Evolutionary conservation across 2,113 vertebrate species (phyloP).

Genomic region (Anhinga rufa): DNA sequence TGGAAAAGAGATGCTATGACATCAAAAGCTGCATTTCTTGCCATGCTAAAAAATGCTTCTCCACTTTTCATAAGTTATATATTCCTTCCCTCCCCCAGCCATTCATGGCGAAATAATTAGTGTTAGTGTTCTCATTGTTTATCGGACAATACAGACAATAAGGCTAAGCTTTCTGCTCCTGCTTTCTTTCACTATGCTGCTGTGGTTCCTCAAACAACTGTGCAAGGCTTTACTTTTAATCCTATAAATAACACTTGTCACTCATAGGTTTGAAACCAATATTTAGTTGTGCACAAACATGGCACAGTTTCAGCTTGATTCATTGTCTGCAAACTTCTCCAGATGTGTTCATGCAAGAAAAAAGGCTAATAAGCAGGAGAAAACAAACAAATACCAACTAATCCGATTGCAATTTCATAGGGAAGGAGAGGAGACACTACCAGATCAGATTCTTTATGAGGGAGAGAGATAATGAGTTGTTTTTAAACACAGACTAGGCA

Average conservation of each 20-base stretch:
- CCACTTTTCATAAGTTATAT: not conserved
- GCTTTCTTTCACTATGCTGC: conserved; percentile 57
- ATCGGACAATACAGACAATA: conserved; percentile 66
- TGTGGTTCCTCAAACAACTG: conserved; percentile 70
- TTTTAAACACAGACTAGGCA: conserved; percentile 36
- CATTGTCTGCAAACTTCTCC: conserved; percentile 57
- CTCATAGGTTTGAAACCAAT: conserved; percentile 68
- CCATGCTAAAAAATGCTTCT: not conserved
- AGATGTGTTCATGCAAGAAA: conserved; percentile 27
- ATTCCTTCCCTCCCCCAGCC: conserved; percentile 14
- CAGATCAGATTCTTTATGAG: not conserved
- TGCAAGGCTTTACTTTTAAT: conserved; percentile 67
- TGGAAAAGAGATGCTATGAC: not conserved
- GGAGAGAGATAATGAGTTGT: not conserved
- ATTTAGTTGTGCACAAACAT: conserved; percentile 66
- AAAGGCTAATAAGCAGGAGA: not conserved
- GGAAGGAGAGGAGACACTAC: not conserved
- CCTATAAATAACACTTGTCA: conserved; percentile 78
- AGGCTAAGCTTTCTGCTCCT: conserved; percentile 58
- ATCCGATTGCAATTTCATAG: not conserved
- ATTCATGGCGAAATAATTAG: conserved; percentile 62
- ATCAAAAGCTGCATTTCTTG: not conserved
- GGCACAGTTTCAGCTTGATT: conserved; percentile 67
- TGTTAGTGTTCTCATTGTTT: conserved; percentile 70
- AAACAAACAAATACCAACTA: conserved; percentile 27